Evolutionary conservation across 2,797 vertebrate species (phyloP).

Genomic region (Tapirus indicus): DNA sequence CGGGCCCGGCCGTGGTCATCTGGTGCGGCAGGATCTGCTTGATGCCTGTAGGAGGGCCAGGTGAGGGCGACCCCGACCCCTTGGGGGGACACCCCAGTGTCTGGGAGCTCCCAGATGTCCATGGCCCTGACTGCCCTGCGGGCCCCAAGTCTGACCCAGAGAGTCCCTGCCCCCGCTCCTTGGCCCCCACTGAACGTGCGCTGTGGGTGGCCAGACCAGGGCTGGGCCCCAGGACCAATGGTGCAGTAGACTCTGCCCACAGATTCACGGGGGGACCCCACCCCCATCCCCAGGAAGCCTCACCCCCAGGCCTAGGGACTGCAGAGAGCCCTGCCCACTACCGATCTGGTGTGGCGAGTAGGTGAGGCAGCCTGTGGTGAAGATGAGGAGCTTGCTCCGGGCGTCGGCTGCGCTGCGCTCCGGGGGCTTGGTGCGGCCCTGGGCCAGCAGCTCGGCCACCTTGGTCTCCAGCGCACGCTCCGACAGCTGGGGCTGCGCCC

Average conservation of each 20-base stretch:
- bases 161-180: not conserved
- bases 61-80: not conserved
- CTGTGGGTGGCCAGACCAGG: fast-evolving
- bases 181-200: fast-evolving
- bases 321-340: conserved; percentile 75
- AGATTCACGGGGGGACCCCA: fast-evolving
- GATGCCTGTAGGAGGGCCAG: conserved; percentile 90
- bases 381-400: conserved; percentile 96
- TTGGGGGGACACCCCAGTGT: not conserved
- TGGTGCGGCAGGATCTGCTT: conserved; percentile 97
- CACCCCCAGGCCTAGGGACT: not conserved
- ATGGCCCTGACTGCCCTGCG: fast-evolving
- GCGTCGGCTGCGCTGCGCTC: conserved; percentile 88
- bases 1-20: conserved; percentile 96
- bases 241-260: not conserved
- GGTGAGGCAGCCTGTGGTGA: conserved; percentile 98
- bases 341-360: conserved; percentile 99
- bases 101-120: fast-evolving
- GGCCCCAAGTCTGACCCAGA: not conserved
- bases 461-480: conserved; percentile 92
- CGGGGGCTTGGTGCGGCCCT: conserved; percentile 90
- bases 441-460: conserved; percentile 94
- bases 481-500: conserved; percentile 80
- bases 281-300: not conserved
- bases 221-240: fast-evolving